Evolutionary conservation across 2,797 vertebrate genomes (phyloP).

Genomic region (Gymnopithys bicolor): DNA sequence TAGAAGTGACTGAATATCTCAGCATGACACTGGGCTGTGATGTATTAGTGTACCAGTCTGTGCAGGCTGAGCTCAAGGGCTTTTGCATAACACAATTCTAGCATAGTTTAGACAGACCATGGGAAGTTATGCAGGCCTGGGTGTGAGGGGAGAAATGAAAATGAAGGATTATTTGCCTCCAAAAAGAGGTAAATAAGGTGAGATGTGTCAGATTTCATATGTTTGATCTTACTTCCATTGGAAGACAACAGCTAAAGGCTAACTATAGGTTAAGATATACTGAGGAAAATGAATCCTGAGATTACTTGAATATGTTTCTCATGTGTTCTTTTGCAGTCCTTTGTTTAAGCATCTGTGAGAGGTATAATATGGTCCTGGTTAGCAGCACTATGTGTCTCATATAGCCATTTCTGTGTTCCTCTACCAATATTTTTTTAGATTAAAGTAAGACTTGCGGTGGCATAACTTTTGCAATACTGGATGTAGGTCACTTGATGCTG

Average conservation of each 20-base stretch:
- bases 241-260: neutral
- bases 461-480: neutral
- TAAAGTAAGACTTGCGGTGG: neutral
- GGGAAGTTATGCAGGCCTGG: neutral
- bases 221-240: neutral
- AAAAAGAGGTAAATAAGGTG: neutral
- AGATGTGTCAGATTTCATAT: neutral
- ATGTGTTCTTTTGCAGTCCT: neutral
- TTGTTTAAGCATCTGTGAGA: neutral
- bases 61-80: neutral
- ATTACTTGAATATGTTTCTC: neutral
- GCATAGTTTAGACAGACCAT: neutral
- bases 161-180: neutral
- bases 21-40: neutral
- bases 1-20: neutral
- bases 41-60: rapidly evolving
- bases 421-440: neutral
- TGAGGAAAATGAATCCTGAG: neutral
- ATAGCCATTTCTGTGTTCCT: neutral
- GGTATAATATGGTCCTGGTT: neutral
- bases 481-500: neutral
- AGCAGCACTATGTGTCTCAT: neutral
- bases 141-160: neutral
- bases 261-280: neutral
- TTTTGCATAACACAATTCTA: neutral